These are phyloP conservation scores for Chloromyia formosa DNA, from an alignment of 2,888 invertebrate species.

Conservation along the genomic window DNA sequence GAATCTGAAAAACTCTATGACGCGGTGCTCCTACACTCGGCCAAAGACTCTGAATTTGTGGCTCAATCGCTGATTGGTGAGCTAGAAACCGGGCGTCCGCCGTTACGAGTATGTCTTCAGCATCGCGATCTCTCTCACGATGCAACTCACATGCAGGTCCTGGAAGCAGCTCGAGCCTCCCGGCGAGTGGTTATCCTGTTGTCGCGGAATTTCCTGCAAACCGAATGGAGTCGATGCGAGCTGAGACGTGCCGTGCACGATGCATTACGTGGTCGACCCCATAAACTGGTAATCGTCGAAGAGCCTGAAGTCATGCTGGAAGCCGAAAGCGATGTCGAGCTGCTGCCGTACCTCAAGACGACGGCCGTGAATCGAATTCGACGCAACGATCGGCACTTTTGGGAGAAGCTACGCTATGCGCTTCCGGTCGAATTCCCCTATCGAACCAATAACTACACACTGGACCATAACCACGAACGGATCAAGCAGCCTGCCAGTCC, in stretches of 20 bases:
- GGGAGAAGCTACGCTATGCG: conserved; percentile 90
- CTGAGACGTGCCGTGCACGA: conserved; percentile 90
- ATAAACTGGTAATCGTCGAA: conserved; percentile 89
- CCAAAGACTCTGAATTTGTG: conserved; percentile 90
- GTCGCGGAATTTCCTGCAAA: conserved; percentile 89
- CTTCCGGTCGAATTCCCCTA: conserved; percentile 82
- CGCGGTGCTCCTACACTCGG: conserved; percentile 91
- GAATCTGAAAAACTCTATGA: conserved; percentile 89
- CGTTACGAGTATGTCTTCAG: conserved; percentile 86
- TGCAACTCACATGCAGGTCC: conserved; percentile 68
- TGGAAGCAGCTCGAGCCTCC: conserved; percentile 88
- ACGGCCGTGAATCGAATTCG: conserved; percentile 77
- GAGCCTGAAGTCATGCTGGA: conserved; percentile 84
- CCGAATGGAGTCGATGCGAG: conserved; percentile 93
- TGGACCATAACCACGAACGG: conserved; percentile 68
- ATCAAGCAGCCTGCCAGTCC: conserved; percentile 64
- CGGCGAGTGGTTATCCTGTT: conserved; percentile 86
- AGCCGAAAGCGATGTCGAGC: conserved; percentile 86
- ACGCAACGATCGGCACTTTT: conserved; percentile 91
- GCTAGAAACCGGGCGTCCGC: conserved; percentile 79
- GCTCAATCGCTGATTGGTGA: conserved; percentile 85
- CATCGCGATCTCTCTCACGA: conserved; percentile 86
- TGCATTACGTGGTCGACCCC: conserved; percentile 83
- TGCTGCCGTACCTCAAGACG: conserved; percentile 88
- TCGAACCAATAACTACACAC: conserved; percentile 87